Evolutionary conservation across 1,140 invertebrate species (phyloP), one percentile per base, ranked within the genome.

Genomic region (Leptestheria dahalacensis): DNA sequence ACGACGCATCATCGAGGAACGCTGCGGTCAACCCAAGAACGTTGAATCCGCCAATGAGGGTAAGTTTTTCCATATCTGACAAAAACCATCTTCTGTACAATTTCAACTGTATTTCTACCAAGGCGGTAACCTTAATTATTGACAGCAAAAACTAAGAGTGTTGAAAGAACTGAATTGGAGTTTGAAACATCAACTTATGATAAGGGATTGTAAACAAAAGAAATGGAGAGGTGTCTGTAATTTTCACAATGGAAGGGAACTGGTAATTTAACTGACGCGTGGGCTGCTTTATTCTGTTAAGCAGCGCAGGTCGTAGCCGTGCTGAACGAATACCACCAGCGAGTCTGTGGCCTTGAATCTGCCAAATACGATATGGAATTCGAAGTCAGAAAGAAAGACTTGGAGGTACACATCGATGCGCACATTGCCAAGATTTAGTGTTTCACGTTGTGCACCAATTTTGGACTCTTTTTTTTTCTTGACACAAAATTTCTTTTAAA

Each of bases 311-410:
- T 68, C 62, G 62, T 62, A 61, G 48, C 60, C 28, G 48, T 66
- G 23, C 65, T 64, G 58, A 82, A 80, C 77, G 80, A 82, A 67
- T 88, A 96, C 79, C 83, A 97, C 78, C 81, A 80, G 70, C 85
- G 87, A 78, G 88, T 97, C 76, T 72, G 71, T 70, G 72, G 78
- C 67, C 82, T 98, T 78, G 94, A 98, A 79, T 87, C 90, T 71
- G 80, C 86, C 75, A 97, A 97, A 79, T 98, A 91, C 79, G 95
- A 98, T 83, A 81, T 97, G 81, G 95, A 99, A 80, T 88, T 90
- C 80, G 78, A 90, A 77, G 92, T 97, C 75, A 88, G 89, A 80
- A 86, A 84, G 79, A 97, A 97, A 86, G 94, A 98, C 77, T 86
- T 83, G 75, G 91, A 96, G 91, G 91, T 91, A 80, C 49, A 57